Percentiles rank a stretch among this genome's conserved stretches.
Evolutionary conservation across 1,140 invertebrate genomes (phyloP).

Genomic region (Solenopsis fugax): DNA sequence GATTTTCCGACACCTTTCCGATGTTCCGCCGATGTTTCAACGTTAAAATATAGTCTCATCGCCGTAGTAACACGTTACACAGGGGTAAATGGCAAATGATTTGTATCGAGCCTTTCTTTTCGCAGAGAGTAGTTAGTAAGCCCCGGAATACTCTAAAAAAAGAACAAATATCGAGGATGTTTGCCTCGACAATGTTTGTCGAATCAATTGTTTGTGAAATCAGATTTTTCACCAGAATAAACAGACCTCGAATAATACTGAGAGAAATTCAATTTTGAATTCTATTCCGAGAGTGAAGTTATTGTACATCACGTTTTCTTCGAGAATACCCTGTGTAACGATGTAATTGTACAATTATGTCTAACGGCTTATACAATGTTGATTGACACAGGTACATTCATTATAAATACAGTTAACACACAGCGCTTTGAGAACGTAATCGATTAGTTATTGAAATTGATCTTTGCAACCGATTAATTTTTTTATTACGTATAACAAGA

Average conservation of each 20-base stretch:
- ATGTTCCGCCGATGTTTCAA: constrained; percentile 29
- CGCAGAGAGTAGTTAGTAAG: background rate
- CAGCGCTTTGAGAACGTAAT: constrained; percentile 12
- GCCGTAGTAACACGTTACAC: constrained; percentile 21
- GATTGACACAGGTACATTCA: constrained; percentile 60
- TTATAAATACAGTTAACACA: constrained; percentile 35
- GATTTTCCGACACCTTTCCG: constrained; percentile 35
- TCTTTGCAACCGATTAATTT: constrained; percentile 13
- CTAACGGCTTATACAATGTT: constrained; percentile 33
- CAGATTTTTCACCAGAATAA: background rate
- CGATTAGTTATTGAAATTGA: constrained; percentile 30
- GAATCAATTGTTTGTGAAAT: constrained; percentile 8
- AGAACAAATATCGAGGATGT: background rate
- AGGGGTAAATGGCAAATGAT: constrained; percentile 13
- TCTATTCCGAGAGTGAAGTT: too few relatives aligned
- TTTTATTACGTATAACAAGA: constrained; percentile 12
- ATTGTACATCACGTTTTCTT: background rate
- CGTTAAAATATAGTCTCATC: constrained; percentile 43
- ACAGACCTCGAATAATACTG: background rate
- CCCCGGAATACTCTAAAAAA: background rate
- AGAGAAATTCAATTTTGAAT: background rate
- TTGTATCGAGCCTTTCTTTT: background rate
- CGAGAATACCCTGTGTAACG: constrained; percentile 19
- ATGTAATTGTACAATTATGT: constrained; percentile 43
- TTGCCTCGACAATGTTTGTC: background rate